Conservation (phyloP, 2,113 vertebrate genomes). For the Aphelocoma coerulescens region DNA sequence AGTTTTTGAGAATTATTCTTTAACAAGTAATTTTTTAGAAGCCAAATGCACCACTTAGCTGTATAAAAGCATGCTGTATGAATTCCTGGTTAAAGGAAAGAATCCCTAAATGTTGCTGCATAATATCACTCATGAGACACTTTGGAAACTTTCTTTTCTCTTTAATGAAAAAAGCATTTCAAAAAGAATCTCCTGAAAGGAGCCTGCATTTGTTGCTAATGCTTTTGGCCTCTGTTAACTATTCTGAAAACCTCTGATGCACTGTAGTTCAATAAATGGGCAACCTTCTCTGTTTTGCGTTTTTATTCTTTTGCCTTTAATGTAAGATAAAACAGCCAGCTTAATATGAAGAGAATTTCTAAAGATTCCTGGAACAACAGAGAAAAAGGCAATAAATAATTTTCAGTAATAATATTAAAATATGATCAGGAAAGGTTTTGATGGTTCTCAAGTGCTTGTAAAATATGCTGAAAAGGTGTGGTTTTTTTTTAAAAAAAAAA, state of each 20-base stretch:
- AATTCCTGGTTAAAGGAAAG: neutral
- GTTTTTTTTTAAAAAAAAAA: neutral
- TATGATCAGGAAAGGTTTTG: neutral
- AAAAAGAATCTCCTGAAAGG: neutral
- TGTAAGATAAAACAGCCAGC: neutral
- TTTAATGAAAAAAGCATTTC: neutral
- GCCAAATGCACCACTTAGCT: neutral
- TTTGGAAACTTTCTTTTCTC: neutral
- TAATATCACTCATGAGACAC: neutral
- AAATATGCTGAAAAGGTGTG: neutral
- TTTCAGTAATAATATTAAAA: neutral
- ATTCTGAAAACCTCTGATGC: neutral
- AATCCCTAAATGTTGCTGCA: neutral
- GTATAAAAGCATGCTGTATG: neutral
- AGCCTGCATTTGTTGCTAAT: neutral
- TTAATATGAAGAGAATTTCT: neutral
- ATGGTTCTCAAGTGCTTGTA: neutral
- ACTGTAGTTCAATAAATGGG: neutral
- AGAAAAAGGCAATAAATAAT: neutral
- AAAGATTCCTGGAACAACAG: neutral
- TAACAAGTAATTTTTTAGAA: neutral
- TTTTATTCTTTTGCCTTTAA: slow-evolving; percentile 18
- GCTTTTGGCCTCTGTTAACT: neutral
- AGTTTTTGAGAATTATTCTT: neutral
- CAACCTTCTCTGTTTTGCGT: neutral